These are phyloP conservation scores for Morpho achilles DNA, from an alignment of 2,888 invertebrate species.

Conservation along the genomic window DNA sequence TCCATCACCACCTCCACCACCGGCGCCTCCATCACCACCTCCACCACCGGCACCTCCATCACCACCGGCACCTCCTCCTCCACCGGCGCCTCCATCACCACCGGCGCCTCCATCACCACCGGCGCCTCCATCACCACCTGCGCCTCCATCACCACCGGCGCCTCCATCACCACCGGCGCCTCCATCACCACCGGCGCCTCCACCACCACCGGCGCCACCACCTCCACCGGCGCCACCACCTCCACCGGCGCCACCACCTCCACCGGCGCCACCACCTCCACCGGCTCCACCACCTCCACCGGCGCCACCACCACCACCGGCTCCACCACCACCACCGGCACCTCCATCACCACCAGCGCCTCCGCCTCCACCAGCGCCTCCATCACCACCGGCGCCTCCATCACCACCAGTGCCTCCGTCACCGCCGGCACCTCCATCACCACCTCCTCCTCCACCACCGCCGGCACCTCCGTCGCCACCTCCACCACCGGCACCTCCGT, in stretches of 20 bases:
- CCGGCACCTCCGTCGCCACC: not conserved
- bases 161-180: conserved; percentile 6
- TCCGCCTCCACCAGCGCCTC: not conserved
- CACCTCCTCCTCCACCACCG: not conserved
- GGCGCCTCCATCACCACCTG: not conserved
- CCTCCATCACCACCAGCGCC: not conserved
- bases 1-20: no score
- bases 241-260: not conserved
- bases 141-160: conserved; percentile 6
- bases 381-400: not conserved
- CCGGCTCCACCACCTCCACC: conserved; percentile 9
- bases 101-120: conserved; percentile 6
- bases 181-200: conserved; percentile 8
- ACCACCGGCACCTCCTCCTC: not conserved
- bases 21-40: conserved; percentile 17
- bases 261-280: conserved; percentile 2
- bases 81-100: not conserved
- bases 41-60: not conserved
- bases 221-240: not conserved
- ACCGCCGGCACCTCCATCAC: not conserved
- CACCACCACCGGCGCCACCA: not conserved
- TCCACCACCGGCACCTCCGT: not conserved
- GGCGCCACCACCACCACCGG: not conserved
- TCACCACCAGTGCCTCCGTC: not conserved
- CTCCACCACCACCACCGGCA: not conserved